These are phyloP conservation scores for Lasioglossum baleicum DNA, from an alignment of 1,140 invertebrate species.

Conservation along the genomic window DNA sequence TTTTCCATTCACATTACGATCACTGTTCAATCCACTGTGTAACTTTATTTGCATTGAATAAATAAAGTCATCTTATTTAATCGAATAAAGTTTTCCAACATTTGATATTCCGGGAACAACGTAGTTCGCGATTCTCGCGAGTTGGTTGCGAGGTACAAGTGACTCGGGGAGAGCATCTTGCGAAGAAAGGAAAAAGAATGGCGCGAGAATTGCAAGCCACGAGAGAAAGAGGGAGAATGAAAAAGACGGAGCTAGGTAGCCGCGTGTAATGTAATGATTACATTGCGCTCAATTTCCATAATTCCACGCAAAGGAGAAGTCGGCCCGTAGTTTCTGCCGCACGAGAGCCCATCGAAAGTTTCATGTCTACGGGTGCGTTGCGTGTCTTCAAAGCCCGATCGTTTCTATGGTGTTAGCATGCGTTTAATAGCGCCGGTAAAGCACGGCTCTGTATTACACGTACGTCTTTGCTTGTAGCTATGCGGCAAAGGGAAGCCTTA, in stretches of 20 bases:
- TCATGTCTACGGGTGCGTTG: constrained; percentile 32
- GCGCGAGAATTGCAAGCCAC: constrained; percentile 9
- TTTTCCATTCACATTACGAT: too few relatives aligned
- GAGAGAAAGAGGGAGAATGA: too few relatives aligned
- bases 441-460: constrained; percentile 38
- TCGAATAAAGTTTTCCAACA: too few relatives aligned
- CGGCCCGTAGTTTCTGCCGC: neutral
- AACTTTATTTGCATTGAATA: too few relatives aligned
- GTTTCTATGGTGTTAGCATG: constrained; percentile 50
- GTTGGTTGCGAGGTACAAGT: too few relatives aligned
- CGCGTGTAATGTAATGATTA: constrained; percentile 19
- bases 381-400: constrained; percentile 46
- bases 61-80: too few relatives aligned
- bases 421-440: constrained; percentile 54
- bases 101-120: too few relatives aligned
- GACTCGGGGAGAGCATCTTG: neutral
- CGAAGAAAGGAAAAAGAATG: neutral
- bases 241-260: neutral
- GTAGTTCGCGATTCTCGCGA: too few relatives aligned
- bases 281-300: constrained; percentile 26
- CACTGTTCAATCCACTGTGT: too few relatives aligned
- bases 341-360: constrained; percentile 34
- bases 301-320: constrained; percentile 15
- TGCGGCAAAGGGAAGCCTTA: constrained; percentile 65
- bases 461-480: constrained; percentile 30